phyloP scores from a whole-genome alignment of 2,113 vertebrate genomes.

The Phoxinus phoxinus region DNA sequence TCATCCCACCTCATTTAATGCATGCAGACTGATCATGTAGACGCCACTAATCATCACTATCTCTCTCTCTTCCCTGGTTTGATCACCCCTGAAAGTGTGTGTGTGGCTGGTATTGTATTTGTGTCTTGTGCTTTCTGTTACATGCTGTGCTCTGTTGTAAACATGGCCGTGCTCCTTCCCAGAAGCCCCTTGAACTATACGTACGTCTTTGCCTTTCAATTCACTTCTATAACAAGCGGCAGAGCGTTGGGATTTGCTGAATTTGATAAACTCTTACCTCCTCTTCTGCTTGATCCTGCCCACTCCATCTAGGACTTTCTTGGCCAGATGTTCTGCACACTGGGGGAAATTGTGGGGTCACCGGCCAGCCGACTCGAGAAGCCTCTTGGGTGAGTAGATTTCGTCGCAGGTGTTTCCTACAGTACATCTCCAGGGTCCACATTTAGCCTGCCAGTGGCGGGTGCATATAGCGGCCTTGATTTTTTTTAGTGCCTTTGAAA shows the following conservation, averaged over 20 bases:
- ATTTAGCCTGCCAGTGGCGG: background rate
- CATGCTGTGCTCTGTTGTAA: slow-evolving; percentile 78
- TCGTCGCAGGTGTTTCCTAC: background rate
- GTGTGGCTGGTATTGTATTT: slow-evolving; percentile 60
- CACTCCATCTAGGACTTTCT: slow-evolving; percentile 85
- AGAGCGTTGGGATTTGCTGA: slow-evolving; percentile 29
- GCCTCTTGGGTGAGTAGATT: slow-evolving; percentile 85
- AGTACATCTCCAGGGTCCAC: background rate
- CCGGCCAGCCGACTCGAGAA: slow-evolving; percentile 93
- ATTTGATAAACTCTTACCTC: slow-evolving; percentile 14
- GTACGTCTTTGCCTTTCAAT: slow-evolving; percentile 73
- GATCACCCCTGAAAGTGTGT: slow-evolving; percentile 50
- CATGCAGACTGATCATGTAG: slow-evolving; percentile 8
- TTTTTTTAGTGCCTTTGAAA: too few relatives aligned
- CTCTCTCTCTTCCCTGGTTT: slow-evolving; percentile 18
- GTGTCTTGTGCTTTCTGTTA: slow-evolving; percentile 71
- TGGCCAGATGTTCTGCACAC: slow-evolving; percentile 93
- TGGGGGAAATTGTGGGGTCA: slow-evolving; percentile 94
- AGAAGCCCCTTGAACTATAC: slow-evolving; percentile 80
- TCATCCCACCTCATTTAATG: slow-evolving; percentile 17
- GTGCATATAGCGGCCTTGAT: background rate
- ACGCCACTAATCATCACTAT: slow-evolving; percentile 29
- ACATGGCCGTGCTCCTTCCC: slow-evolving; percentile 71
- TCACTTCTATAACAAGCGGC: slow-evolving; percentile 40
- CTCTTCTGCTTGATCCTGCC: slow-evolving; percentile 21